Percentiles rank a stretch among this genome's conserved stretches.
These are phyloP conservation scores for Anomalospiza imberbis DNA, from an alignment of 2,797 vertebrate genomes.

Conservation along the genomic window DNA sequence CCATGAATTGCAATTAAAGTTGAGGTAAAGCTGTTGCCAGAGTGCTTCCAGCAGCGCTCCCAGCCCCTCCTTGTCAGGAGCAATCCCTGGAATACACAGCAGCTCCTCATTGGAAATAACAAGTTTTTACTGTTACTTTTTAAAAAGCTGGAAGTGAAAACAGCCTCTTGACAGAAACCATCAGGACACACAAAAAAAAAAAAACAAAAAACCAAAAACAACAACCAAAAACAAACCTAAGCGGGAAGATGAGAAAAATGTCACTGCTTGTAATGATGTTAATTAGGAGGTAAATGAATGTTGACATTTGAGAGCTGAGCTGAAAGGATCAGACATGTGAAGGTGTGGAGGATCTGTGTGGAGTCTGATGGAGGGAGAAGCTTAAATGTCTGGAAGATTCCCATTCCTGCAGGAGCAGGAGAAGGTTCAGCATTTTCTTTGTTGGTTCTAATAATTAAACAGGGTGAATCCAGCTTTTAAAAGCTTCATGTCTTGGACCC, in stretches of 20 bases:
- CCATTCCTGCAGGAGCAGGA: background rate
- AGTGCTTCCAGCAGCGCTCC: background rate
- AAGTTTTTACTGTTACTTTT: background rate
- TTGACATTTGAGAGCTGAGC: constrained; percentile 29
- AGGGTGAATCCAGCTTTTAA: background rate
- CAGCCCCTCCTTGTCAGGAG: background rate
- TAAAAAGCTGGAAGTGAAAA: background rate
- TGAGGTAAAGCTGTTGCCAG: background rate
- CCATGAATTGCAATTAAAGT: background rate
- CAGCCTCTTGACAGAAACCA: background rate
- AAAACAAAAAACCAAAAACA: background rate
- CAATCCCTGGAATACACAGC: background rate
- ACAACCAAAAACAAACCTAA: background rate
- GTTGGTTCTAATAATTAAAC: background rate
- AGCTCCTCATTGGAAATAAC: background rate
- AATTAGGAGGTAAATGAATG: constrained; percentile 53
- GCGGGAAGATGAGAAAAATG: constrained; percentile 28
- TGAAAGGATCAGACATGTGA: background rate
- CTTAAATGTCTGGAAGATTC: background rate
- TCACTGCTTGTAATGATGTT: constrained; percentile 33
- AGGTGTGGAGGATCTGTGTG: background rate
- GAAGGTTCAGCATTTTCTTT: background rate
- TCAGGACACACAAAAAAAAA: background rate
- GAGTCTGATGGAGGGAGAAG: background rate
- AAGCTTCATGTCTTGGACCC: background rate